Evolutionary conservation across 2,888 invertebrate genomes (phyloP), one percentile per base, ranked within the genome.

Genomic region (Aspidiotus rigidus): DNA sequence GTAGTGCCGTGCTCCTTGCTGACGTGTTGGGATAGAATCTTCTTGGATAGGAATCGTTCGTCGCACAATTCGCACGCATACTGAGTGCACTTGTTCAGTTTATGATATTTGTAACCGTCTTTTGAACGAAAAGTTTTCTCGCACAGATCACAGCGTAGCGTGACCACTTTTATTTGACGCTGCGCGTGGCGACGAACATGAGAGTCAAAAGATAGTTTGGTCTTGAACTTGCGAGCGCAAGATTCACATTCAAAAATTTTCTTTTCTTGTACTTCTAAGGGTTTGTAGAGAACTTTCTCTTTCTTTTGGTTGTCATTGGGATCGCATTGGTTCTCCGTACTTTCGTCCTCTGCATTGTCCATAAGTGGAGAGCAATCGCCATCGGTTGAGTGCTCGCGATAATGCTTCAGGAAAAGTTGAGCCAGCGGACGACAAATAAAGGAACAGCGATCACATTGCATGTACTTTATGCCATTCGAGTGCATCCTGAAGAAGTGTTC

Each of bases 381-480:
- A n/a, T 62, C 42, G n/a, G n/a, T 13, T 7, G n/a, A 42, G 42
- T 62, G 62, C 9, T 15, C 39, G 9, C 44, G 7, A 42, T 67
- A 67, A 15, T 67, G 67, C 28, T 67, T 57, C n/a, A 39, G 10
- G 40, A 67, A 67, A 11, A 67, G 59, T 1, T 44, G 41, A 42
- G 17, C 49, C 2, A 67, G 49, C 16, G 67, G 67, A 42, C 67
- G 59, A 53, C 67, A 67, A n/a, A 67, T 67, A 40, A 59, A 67
- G 7, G 16, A 15, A 53, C 67, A 67, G 28, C 60, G 42, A 39
- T 67, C 67, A 39, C 67, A 67, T 39, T 67, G 67, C 67, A 67
- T 44, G 53, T 67, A 67, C 17, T 67, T 67, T 59, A 67, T 67
- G 53, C 57, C 57, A 39, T 67, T 67, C 10, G 49, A 13, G 28